Conservation (phyloP, 2,888 invertebrate species). For the Idaea dimidiata region DNA sequence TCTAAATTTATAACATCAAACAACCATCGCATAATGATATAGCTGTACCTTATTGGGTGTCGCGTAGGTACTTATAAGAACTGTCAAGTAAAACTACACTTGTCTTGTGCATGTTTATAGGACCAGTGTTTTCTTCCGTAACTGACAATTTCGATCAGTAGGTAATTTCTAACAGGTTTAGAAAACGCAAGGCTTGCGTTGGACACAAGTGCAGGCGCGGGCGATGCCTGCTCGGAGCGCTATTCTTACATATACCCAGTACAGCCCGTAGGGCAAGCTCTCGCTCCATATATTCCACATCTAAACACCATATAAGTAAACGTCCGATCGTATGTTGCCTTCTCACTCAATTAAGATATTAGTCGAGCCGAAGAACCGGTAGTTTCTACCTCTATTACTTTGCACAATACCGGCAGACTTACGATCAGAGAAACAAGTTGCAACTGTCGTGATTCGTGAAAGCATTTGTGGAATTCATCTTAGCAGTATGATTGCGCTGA, state of each 20-base stretch:
- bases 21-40: slow-evolving; percentile 8
- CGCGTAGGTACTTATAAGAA: slow-evolving; percentile 17
- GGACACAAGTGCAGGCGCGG: slow-evolving; percentile 32
- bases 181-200: slow-evolving; percentile 64
- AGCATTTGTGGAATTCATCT: slow-evolving; percentile 66
- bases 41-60: not conserved
- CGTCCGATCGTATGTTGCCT: slow-evolving; percentile 20
- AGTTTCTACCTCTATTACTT: slow-evolving; percentile 13
- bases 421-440: slow-evolving; percentile 5
- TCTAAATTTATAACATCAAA: not conserved
- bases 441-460: slow-evolving; percentile 43
- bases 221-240: slow-evolving; percentile 25
- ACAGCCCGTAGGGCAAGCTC: slow-evolving; percentile 46
- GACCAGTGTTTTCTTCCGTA: slow-evolving; percentile 75
- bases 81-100: slow-evolving; percentile 59
- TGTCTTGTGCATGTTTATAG: slow-evolving; percentile 59
- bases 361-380: slow-evolving; percentile 14
- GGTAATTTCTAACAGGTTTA: slow-evolving; percentile 81
- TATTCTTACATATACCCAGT: slow-evolving; percentile 46
- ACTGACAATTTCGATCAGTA: slow-evolving; percentile 76
- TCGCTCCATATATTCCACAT: slow-evolving; percentile 59
- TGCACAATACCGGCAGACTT: not conserved
- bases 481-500: slow-evolving; percentile 71
- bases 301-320: slow-evolving; percentile 40
- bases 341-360: slow-evolving; percentile 30